Evolutionary conservation across 37 sponge, comb jelly and placozoan species (phyloP), one percentile per base, ranked within the genome.

Genomic region (Amphimedon queenslandica): DNA sequence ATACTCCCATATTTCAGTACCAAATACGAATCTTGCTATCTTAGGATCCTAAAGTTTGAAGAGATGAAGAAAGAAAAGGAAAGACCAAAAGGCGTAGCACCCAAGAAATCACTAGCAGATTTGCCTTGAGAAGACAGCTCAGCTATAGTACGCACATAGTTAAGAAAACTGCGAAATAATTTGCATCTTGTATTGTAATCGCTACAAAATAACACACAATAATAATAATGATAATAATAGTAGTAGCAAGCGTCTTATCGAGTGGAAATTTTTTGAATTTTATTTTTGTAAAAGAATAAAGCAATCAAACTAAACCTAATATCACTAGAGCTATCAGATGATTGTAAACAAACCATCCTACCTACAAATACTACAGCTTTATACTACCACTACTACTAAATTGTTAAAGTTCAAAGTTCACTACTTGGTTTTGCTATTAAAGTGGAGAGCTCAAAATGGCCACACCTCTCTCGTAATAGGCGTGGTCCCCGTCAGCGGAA

Each of bases 21-120:
- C 51, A 47, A 47, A 47, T 47, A 47, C 51, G 8, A 47, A 47
- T 47, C 13, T 8, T 18, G 13, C 51, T 47, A 47, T 47, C 13
- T 67, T 42, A 92, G 93, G 47, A 95, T 95, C 63, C 69, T 95
- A 68, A 78, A 91, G 92, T 95, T 95, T 90, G 96, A 95, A 77
- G 96, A 87, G 73, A 95, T 79, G 86, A 91, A 81, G 67, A 87
- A 88, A 57, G 96, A 69, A 39, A 95, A 88, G 72, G 92, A 84
- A 33, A 25, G n/a, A 3, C 96, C 96, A 1, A 87, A 77, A 33
- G 96, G 96, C 4, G 67, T 66, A 3, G 86, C 96, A 39, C 96
- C 96, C 10, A 95, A 88, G 77, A 85, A 70, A 55, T 35, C 70
- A 27, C 68, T 95, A 1, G 69, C 72, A 5, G 80, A 79, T 64